phyloP scores from a whole-genome alignment of 2,888 invertebrate species.

The Cryptosula pallasiana region DNA sequence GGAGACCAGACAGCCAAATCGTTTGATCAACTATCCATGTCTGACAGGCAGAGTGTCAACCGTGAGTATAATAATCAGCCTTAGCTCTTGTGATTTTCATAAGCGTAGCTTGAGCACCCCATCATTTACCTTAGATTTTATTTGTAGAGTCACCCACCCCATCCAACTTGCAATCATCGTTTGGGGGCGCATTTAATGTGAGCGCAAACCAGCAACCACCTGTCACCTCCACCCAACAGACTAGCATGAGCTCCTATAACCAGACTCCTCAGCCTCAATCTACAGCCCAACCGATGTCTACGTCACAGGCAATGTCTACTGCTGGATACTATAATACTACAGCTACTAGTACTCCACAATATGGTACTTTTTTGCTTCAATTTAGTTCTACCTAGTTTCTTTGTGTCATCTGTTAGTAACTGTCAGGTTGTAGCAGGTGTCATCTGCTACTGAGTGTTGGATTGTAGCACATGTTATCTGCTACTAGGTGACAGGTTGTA shows the following conservation, averaged over 20 bases:
- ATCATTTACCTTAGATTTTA: background rate
- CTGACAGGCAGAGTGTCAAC: background rate
- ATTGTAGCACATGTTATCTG: too few relatives aligned
- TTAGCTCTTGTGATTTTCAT: too few relatives aligned
- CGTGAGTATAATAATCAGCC: background rate
- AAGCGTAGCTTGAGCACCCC: background rate
- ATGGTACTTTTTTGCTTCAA: background rate
- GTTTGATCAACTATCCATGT: background rate
- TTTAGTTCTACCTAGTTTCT: too few relatives aligned
- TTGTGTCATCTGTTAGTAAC: too few relatives aligned
- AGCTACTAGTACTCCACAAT: background rate
- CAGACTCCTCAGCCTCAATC: background rate
- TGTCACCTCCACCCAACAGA: too few relatives aligned
- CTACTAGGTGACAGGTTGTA: too few relatives aligned
- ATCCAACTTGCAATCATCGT: background rate
- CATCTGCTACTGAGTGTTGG: too few relatives aligned
- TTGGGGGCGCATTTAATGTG: background rate
- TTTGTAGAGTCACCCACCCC: background rate
- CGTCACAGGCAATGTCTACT: background rate
- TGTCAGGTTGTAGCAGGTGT: too few relatives aligned
- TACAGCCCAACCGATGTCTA: background rate
- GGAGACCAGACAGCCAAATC: constrained; percentile 17
- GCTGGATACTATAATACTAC: background rate
- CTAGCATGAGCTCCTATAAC: background rate
- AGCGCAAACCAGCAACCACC: background rate